Percentiles rank a stretch among this genome's conserved stretches.
phyloP scores from a whole-genome alignment of 2,113 vertebrate species.

The Miniopterus natalensis region DNA sequence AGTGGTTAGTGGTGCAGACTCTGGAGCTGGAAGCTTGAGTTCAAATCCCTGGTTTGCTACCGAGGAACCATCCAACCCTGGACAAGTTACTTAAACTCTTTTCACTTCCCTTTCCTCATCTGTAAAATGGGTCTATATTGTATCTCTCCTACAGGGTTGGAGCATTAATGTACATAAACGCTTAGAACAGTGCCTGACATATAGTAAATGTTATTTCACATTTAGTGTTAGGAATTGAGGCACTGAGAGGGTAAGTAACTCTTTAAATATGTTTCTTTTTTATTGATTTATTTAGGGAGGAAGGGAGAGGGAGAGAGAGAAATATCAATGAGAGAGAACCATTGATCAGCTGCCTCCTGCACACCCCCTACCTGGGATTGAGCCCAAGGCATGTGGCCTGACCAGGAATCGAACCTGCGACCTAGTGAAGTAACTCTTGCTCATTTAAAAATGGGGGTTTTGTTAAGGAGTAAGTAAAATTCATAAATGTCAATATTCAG shows the following conservation, averaged over 20 bases:
- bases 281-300: no score
- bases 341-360: no score
- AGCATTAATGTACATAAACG: not conserved
- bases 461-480: not conserved
- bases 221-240: not conserved
- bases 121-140: not conserved
- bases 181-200: not conserved
- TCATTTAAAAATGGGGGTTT: not conserved
- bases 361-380: no score
- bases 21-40: not conserved
- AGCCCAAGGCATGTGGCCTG: no score
- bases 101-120: not conserved
- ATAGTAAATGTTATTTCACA: no score
- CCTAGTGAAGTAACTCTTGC: not conserved
- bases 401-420: no score
- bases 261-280: not conserved
- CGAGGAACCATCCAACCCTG: not conserved
- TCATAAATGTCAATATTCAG: not conserved
- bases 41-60: not conserved
- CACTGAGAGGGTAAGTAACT: not conserved
- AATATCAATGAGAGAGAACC: no score
- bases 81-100: not conserved
- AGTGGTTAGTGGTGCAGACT: not conserved
- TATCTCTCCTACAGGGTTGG: fast-evolving
- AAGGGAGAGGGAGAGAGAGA: no score